These are phyloP conservation scores for Yponomeuta sedellus DNA, from an alignment of 2,888 invertebrate species.

Conservation along the genomic window DNA sequence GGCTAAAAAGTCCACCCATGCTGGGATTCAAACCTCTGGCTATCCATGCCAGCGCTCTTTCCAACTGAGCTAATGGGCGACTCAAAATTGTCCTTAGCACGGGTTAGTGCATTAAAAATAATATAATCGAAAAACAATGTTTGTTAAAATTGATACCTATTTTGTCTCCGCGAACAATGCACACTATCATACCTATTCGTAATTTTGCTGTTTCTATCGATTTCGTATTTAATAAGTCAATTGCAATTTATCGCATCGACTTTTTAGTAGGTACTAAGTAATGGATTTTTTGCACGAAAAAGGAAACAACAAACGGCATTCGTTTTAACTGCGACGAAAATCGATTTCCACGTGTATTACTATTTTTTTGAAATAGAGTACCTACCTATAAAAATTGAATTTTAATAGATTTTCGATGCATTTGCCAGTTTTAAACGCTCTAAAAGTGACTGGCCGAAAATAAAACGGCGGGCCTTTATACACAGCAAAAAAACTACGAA, in stretches of 20 bases:
- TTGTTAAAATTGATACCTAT: slow-evolving; percentile 38
- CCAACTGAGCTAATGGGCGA: too few species aligned
- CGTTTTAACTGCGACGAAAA: not conserved
- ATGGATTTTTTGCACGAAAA: slow-evolving; percentile 29
- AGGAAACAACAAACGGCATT: not conserved
- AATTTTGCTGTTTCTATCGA: slow-evolving; percentile 32
- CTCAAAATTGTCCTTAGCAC: too few species aligned
- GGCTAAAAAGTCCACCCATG: too few species aligned
- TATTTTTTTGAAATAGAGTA: too few species aligned
- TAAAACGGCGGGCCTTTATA: not conserved
- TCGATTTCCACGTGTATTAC: not conserved
- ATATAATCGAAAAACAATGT: slow-evolving; percentile 33
- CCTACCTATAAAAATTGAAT: too few species aligned
- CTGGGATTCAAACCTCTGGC: too few species aligned
- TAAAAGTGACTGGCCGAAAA: slow-evolving; percentile 5
- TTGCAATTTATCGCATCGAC: slow-evolving; percentile 39
- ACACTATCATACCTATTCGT: slow-evolving; percentile 22
- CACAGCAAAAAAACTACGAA: slow-evolving; percentile 24
- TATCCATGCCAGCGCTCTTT: too few species aligned
- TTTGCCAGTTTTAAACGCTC: not conserved
- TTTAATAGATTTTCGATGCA: not conserved
- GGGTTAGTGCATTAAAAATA: too few species aligned
- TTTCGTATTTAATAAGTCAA: slow-evolving; percentile 28
- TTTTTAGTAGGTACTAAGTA: slow-evolving; percentile 31
- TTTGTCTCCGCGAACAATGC: slow-evolving; percentile 37